Conservation (phyloP, 2,797 vertebrate species). For the Australoheros facetus region DNA sequence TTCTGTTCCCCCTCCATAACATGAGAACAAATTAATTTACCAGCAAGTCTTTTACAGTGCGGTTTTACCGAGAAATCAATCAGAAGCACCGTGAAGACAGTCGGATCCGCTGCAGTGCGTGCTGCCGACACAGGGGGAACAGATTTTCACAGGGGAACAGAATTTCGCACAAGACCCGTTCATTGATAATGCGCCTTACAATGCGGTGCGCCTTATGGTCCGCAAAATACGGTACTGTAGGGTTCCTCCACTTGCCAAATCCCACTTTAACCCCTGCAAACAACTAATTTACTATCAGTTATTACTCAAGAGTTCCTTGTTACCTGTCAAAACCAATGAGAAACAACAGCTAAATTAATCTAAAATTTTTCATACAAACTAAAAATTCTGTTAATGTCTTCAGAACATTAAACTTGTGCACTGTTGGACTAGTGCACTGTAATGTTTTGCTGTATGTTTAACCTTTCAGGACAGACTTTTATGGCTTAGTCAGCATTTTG, state of each 20-base stretch:
- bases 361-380: not conserved
- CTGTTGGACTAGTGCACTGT: not conserved
- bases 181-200: too few relatives aligned
- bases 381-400: not conserved
- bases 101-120: too few relatives aligned
- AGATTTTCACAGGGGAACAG: too few relatives aligned
- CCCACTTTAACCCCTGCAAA: not conserved
- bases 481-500: not conserved
- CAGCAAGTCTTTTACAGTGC: too few relatives aligned
- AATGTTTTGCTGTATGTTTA: not conserved
- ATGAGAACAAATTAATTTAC: too few relatives aligned
- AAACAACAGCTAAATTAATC: too few relatives aligned
- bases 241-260: not conserved
- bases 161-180: too few relatives aligned
- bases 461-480: not conserved
- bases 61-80: too few relatives aligned
- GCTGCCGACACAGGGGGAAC: too few relatives aligned
- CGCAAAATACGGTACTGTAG: not conserved
- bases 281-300: not conserved
- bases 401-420: not conserved
- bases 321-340: not conserved
- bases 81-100: too few relatives aligned
- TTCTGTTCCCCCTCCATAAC: too few relatives aligned
- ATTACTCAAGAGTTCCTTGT: not conserved
- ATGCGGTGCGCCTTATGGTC: too few relatives aligned